phyloP scores from a whole-genome alignment of 30 jellyfish, hydroid and myxozoan species.

The Sanderia malayensis region DNA sequence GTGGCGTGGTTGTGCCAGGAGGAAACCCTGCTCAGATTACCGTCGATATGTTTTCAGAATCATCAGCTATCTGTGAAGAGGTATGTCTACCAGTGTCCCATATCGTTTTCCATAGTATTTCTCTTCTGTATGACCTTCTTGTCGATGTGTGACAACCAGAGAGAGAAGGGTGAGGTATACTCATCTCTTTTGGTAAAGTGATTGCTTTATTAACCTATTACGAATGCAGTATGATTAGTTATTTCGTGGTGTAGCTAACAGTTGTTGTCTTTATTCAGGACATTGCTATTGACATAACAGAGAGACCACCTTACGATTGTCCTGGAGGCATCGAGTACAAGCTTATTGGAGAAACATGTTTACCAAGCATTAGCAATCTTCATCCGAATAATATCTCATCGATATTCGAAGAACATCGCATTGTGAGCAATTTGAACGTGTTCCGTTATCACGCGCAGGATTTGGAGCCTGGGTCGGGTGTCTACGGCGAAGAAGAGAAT shows the following conservation, averaged over 20 bases:
- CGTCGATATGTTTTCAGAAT: constrained; percentile 87
- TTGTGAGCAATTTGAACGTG: constrained; percentile 72
- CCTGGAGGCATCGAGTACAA: constrained; percentile 84
- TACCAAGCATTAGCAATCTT: constrained; percentile 77
- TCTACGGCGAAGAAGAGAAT: constrained; percentile 87
- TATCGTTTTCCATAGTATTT: no score
- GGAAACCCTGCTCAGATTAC: constrained; percentile 70
- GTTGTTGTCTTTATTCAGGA: constrained; percentile 57
- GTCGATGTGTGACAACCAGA: no score
- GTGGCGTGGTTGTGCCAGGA: constrained; percentile 80
- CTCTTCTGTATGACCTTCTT: no score
- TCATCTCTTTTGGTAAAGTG: no score
- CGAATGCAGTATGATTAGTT: no score
- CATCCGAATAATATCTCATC: constrained; percentile 55
- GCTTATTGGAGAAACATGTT: constrained; percentile 78
- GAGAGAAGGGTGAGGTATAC: no score
- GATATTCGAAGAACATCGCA: constrained; percentile 92
- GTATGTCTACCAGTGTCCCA: no score
- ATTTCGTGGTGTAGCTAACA: no score
- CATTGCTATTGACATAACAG: constrained; percentile 76
- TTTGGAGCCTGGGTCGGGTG: constrained; percentile 84
- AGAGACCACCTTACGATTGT: constrained; percentile 81
- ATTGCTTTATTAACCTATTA: no score
- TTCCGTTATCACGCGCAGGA: constrained; percentile 71
- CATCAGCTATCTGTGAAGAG: constrained; percentile 68